phyloP scores from a whole-genome alignment of 2,888 invertebrate species.

The Thyatira batis region DNA sequence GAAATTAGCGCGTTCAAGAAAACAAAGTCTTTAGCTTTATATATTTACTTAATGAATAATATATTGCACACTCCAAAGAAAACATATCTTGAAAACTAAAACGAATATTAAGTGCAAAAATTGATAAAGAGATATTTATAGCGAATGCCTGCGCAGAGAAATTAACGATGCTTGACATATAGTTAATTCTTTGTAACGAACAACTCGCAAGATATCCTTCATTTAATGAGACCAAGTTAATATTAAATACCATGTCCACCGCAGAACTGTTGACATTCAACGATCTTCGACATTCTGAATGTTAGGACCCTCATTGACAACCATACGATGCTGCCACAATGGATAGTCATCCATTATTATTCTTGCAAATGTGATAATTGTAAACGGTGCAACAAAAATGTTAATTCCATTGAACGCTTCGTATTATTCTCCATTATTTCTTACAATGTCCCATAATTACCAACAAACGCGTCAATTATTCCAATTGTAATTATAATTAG shows the following conservation, averaged over 20 bases:
- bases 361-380: constrained; percentile 2
- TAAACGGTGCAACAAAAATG: not conserved
- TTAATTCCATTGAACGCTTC: not conserved
- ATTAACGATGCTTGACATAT: not conserved
- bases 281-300: not conserved
- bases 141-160: not conserved
- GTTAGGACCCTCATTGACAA: not conserved
- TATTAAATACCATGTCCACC: not conserved
- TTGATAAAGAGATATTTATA: not conserved
- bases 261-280: not conserved
- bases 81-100: not conserved
- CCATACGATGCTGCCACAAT: not conserved
- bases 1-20: too few relatives aligned
- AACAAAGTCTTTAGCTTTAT: too few relatives aligned
- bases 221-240: not conserved
- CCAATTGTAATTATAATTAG: constrained; percentile 16
- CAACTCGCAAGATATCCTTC: not conserved
- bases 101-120: not conserved
- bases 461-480: constrained; percentile 8
- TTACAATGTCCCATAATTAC: constrained; percentile 9
- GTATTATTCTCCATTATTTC: not conserved
- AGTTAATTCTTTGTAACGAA: not conserved
- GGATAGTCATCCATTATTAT: not conserved
- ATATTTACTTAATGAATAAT: too few relatives aligned
- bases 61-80: too few relatives aligned